phyloP scores from a whole-genome alignment of 2,797 vertebrate species.

The Sus cebifrons region DNA sequence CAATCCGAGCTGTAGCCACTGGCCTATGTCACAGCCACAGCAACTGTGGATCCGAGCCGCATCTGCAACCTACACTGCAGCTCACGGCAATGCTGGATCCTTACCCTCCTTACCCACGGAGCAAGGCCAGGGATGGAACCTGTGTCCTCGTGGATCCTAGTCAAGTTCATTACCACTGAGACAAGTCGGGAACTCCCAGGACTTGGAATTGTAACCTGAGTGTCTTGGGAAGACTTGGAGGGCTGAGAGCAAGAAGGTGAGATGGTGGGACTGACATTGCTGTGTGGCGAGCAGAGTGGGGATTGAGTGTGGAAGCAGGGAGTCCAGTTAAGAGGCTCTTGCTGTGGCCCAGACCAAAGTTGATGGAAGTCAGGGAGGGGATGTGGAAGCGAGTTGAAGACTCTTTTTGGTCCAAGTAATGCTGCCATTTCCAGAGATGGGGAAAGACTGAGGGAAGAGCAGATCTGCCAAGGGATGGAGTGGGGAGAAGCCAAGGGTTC shows the following conservation, averaged over 20 bases:
- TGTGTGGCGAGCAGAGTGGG: too few species aligned
- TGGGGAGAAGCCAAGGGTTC: not conserved
- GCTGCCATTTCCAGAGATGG: not conserved
- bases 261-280: not conserved
- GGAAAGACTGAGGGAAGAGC: not conserved
- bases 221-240: not conserved
- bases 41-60: too few species aligned
- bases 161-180: too few species aligned
- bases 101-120: too few species aligned
- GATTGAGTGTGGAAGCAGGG: not conserved
- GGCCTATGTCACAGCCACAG: too few species aligned
- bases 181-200: too few species aligned
- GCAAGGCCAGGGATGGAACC: too few species aligned
- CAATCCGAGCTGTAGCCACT: too few species aligned
- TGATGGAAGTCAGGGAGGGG: not conserved
- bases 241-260: not conserved
- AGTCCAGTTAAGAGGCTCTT: not conserved
- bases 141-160: too few species aligned
- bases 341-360: not conserved
- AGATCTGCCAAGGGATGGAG: not conserved
- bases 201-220: not conserved
- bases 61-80: too few species aligned
- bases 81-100: too few species aligned
- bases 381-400: not conserved
- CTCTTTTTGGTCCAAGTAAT: not conserved